Conservation (phyloP, 1,140 invertebrate species). For the Steinernema feltiae region DNA sequence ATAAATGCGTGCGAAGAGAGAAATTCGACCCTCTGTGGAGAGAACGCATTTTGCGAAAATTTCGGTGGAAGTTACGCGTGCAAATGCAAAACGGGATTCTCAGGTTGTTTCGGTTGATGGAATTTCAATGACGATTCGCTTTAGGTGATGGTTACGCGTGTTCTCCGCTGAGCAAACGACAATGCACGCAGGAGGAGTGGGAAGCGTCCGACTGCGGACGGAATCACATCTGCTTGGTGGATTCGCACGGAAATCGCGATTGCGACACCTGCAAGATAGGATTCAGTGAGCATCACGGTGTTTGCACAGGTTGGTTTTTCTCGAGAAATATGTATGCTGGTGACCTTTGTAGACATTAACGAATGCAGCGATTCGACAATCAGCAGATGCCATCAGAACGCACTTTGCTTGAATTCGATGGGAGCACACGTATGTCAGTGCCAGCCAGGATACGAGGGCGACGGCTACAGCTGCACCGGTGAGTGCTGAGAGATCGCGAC, state of each 20-base stretch:
- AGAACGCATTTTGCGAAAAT: constrained; percentile 91
- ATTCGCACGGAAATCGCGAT: constrained; percentile 35
- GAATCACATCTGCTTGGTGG: constrained; percentile 47
- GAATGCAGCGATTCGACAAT: constrained; percentile 67
- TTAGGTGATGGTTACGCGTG: constrained; percentile 32
- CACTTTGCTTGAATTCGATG: constrained; percentile 75
- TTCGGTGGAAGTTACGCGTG: constrained; percentile 89
- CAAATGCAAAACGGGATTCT: constrained; percentile 84
- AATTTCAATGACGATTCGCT: not conserved
- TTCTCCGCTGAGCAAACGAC: constrained; percentile 33
- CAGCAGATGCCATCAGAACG: constrained; percentile 53
- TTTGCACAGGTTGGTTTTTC: constrained; percentile 34
- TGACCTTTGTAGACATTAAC: constrained; percentile 79
- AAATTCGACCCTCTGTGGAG: constrained; percentile 79
- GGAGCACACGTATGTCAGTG: constrained; percentile 79
- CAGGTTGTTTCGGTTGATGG: not conserved
- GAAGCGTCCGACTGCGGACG: constrained; percentile 35
- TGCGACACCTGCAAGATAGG: constrained; percentile 45
- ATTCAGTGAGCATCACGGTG: constrained; percentile 38
- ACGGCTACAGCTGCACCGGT: constrained; percentile 69
- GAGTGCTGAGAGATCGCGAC: not conserved
- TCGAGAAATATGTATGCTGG: not conserved
- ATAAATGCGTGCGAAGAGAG: constrained; percentile 83
- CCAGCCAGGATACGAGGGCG: constrained; percentile 72
- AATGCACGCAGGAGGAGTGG: constrained; percentile 40